These are phyloP conservation scores for Cepaea nemoralis DNA, from an alignment of 1,140 invertebrate species.

Conservation along the genomic window DNA sequence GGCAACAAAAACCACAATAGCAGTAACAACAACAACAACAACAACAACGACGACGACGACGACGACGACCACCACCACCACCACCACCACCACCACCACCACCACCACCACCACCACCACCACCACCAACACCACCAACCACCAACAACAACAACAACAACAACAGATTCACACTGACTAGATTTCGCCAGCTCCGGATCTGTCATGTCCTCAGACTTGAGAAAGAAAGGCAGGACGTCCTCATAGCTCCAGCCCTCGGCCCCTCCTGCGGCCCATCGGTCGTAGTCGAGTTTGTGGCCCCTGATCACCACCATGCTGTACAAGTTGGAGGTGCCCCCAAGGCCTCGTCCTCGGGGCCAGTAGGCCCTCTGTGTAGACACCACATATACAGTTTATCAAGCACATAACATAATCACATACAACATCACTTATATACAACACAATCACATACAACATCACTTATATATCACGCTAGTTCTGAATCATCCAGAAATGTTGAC, in stretches of 20 bases:
- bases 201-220: conserved; percentile 78
- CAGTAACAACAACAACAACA: too few relatives aligned
- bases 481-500: too few relatives aligned
- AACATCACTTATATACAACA: too few relatives aligned
- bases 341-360: conserved; percentile 55
- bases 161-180: background rate
- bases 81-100: too few relatives aligned
- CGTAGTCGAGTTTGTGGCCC: conserved; percentile 92
- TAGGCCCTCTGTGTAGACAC: conserved; percentile 51
- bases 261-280: conserved; percentile 88
- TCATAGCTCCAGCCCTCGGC: conserved; percentile 92
- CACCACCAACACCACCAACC: background rate
- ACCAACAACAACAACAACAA: background rate
- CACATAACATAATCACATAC: too few relatives aligned
- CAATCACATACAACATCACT: too few relatives aligned
- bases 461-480: too few relatives aligned
- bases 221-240: conserved; percentile 89
- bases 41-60: background rate
- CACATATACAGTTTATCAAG: too few relatives aligned
- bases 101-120: background rate
- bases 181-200: conserved; percentile 27
- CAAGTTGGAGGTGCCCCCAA: conserved; percentile 88
- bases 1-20: too few relatives aligned
- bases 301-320: conserved; percentile 97
- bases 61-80: too few relatives aligned